Percentiles rank a stretch among this genome's conserved stretches.
Conservation (phyloP, 2,113 vertebrate species). For the Oncorhynchus kisutch region DNA sequence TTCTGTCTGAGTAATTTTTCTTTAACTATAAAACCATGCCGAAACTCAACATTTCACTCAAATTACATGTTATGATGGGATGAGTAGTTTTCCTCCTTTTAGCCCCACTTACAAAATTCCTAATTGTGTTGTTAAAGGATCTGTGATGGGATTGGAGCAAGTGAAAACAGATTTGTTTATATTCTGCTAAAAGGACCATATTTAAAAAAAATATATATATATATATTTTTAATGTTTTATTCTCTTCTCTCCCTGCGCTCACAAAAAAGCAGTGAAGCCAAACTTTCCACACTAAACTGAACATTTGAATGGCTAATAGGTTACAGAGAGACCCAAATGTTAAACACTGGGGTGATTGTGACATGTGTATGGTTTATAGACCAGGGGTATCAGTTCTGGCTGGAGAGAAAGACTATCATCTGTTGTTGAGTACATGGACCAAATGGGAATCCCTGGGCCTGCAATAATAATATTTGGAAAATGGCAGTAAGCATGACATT, state of each 20-base stretch:
- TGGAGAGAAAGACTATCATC: constrained; percentile 43
- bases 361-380: constrained; percentile 59
- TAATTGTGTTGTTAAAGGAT: constrained; percentile 4
- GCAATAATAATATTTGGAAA: constrained; percentile 60
- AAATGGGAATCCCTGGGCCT: constrained; percentile 52
- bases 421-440: constrained; percentile 49
- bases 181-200: constrained; percentile 13
- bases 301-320: constrained; percentile 53
- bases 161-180: constrained; percentile 55
- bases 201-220: not conserved
- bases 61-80: constrained; percentile 9
- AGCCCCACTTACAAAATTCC: constrained; percentile 7
- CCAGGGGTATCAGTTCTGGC: constrained; percentile 37
- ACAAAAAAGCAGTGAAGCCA: constrained; percentile 29
- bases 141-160: constrained; percentile 33
- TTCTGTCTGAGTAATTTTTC: constrained; percentile 27
- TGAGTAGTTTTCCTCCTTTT: constrained; percentile 34
- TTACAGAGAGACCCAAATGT: constrained; percentile 41
- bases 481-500: constrained; percentile 44
- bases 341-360: constrained; percentile 59
- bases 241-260: constrained; percentile 10
- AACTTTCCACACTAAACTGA: constrained; percentile 39
- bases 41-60: constrained; percentile 35
- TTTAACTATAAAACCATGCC: constrained; percentile 28
- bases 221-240: not conserved